A percentile compares a stretch with the other conserved stretches of the same genome.
Conservation (phyloP, 1,140 invertebrate genomes). For the Drosophila santomea region DNA sequence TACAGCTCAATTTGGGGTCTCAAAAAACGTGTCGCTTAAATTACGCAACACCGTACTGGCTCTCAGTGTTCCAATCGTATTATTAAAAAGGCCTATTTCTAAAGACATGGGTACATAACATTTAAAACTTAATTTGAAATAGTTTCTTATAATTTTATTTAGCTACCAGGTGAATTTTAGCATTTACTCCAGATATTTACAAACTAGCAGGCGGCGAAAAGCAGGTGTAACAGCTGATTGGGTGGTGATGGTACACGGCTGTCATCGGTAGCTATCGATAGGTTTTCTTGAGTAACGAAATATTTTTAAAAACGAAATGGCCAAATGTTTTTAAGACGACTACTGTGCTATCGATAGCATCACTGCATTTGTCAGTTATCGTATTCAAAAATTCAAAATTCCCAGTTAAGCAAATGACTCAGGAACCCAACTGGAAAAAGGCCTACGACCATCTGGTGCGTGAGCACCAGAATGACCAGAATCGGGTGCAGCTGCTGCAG, state of each 20-base stretch:
- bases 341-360: not conserved
- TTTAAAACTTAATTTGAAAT: not conserved
- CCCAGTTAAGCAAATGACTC: not conserved
- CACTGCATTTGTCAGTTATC: constrained; percentile 3
- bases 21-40: constrained; percentile 28
- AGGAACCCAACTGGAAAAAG: constrained; percentile 22
- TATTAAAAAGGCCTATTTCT: not conserved
- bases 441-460: constrained; percentile 10
- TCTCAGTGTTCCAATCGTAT: too few species aligned
- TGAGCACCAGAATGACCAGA: constrained; percentile 11
- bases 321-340: not conserved
- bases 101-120: accelerated
- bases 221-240: constrained; percentile 22
- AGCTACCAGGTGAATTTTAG: constrained; percentile 8
- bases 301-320: not conserved
- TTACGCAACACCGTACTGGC: constrained; percentile 31
- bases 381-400: constrained; percentile 24
- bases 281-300: not conserved
- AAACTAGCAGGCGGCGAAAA: constrained; percentile 11
- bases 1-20: constrained; percentile 1
- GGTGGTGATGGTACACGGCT: not conserved
- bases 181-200: constrained; percentile 9
- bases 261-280: not conserved
- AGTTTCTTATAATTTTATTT: not conserved
- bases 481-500: not conserved